These are phyloP conservation scores for Scomberomorus guttatus DNA, from an alignment of 2,797 vertebrate species.

Conservation along the genomic window DNA sequence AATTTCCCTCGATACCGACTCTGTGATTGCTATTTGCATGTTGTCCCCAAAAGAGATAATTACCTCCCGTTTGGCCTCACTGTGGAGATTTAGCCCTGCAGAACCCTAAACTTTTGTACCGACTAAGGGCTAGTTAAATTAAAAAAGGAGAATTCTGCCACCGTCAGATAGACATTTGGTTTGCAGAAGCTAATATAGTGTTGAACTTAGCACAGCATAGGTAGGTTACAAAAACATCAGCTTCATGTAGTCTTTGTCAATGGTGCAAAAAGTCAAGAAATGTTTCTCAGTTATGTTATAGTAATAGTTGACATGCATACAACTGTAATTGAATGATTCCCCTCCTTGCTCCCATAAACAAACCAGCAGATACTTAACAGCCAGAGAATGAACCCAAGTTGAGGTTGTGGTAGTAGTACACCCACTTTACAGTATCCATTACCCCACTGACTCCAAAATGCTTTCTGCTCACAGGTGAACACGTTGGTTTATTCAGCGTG, in stretches of 20 bases:
- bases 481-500: conserved; percentile 72
- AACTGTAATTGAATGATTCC: conserved; percentile 23
- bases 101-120: background rate
- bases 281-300: background rate
- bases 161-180: background rate
- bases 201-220: background rate
- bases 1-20: conserved; percentile 48
- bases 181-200: background rate
- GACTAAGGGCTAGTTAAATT: background rate
- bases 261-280: conserved; percentile 14
- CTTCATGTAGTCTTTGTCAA: background rate
- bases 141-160: background rate
- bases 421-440: conserved; percentile 68
- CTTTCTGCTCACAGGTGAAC: conserved; percentile 67
- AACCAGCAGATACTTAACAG: conserved; percentile 31
- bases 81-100: conserved; percentile 24
- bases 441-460: conserved; percentile 63
- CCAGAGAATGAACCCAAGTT: conserved; percentile 25
- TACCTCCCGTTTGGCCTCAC: conserved; percentile 48
- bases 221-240: background rate
- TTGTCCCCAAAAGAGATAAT: conserved; percentile 62
- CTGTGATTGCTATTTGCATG: conserved; percentile 59
- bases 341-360: conserved; percentile 25
- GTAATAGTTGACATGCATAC: conserved; percentile 7
- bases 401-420: conserved; percentile 29